Conservation (phyloP, 2,113 vertebrate species). For the Cinclus cinclus region DNA sequence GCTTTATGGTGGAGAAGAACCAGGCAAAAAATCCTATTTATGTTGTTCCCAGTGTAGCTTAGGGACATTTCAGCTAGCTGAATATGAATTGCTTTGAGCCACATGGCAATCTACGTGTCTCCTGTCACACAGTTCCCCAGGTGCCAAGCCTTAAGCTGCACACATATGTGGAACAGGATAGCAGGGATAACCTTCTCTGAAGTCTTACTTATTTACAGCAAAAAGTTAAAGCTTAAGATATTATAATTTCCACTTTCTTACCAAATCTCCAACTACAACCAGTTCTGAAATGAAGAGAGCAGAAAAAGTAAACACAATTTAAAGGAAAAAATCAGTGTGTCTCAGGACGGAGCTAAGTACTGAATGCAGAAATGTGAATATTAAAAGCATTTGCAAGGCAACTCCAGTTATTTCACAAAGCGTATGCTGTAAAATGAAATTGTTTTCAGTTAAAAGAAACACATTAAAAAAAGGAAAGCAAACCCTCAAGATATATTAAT, state of each 20-base stretch:
- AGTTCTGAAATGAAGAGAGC: background rate
- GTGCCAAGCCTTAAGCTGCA: background rate
- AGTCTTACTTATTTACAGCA: background rate
- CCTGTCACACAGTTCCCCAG: background rate
- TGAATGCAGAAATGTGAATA: background rate
- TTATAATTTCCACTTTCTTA: background rate
- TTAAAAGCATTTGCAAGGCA: background rate
- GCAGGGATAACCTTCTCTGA: background rate
- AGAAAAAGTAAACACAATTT: background rate
- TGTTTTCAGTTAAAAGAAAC: background rate
- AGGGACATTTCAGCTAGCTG: background rate
- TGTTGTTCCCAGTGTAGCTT: background rate
- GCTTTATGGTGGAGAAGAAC: background rate
- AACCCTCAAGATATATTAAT: background rate
- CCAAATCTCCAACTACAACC: background rate
- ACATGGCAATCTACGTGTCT: fast-evolving
- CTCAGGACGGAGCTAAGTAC: background rate
- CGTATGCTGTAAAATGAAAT: background rate
- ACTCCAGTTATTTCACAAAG: background rate
- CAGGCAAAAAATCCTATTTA: background rate
- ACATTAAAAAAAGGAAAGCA: background rate
- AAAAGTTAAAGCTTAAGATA: background rate
- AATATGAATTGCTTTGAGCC: background rate
- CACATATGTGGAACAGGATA: background rate
- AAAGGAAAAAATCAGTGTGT: background rate